A percentile compares a stretch with the other conserved stretches of the same genome.
Conservation (phyloP, 1,140 invertebrate species). For the Penaeus chinensis region DNA sequence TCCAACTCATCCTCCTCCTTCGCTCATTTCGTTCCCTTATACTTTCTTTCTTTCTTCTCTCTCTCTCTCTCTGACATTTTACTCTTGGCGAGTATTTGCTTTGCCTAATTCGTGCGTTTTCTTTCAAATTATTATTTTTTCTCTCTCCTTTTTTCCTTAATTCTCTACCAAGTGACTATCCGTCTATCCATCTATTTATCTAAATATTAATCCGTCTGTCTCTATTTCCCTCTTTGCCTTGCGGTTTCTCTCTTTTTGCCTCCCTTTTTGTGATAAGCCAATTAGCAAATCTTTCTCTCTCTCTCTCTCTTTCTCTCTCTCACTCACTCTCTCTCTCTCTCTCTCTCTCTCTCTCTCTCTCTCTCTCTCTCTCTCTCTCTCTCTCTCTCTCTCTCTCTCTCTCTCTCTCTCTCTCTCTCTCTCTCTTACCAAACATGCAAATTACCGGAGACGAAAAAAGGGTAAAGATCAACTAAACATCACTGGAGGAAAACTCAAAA, state of each 20-base stretch:
- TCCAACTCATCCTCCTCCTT: not conserved
- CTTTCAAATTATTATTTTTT: not conserved
- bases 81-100: not conserved
- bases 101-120: not conserved
- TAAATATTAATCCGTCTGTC: too few species aligned
- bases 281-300: not conserved
- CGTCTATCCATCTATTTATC: too few species aligned
- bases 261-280: too few species aligned
- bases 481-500: too few species aligned
- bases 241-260: too few species aligned
- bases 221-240: too few species aligned
- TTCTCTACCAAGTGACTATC: not conserved
- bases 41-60: not conserved
- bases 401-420: conserved; percentile 14
- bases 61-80: conserved; percentile 5
- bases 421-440: not conserved
- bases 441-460: not conserved
- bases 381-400: conserved; percentile 37
- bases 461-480: too few species aligned
- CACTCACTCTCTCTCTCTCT: not conserved
- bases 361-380: conserved; percentile 28
- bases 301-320: not conserved
- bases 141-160: conserved; percentile 11
- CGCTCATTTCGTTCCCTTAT: not conserved
- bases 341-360: conserved; percentile 2